Percentiles rank a stretch among this genome's conserved stretches.
phyloP scores from a whole-genome alignment of 2,888 invertebrate species.

The Hydraecia micacea region DNA sequence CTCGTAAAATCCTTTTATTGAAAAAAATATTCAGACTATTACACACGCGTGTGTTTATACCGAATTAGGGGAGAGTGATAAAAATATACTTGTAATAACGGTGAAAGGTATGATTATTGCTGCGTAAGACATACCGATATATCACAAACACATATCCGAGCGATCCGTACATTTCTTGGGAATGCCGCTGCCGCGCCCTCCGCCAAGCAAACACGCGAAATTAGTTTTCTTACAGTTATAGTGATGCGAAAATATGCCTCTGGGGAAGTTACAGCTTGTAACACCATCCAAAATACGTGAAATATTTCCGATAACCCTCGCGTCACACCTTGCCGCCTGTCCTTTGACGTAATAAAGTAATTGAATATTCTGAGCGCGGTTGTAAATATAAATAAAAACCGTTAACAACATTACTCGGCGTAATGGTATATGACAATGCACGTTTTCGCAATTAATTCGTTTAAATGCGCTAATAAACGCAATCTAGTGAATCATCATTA shows the following conservation, averaged over 20 bases:
- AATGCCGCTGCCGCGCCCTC: constrained; percentile 66
- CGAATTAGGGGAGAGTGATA: constrained; percentile 27
- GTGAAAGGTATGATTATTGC: constrained; percentile 43
- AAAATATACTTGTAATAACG: constrained; percentile 48
- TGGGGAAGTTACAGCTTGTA: constrained; percentile 68
- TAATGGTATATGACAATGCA: constrained; percentile 55
- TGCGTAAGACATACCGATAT: constrained; percentile 54
- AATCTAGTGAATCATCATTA: constrained; percentile 81
- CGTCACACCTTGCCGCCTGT: constrained; percentile 24
- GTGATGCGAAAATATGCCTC: constrained; percentile 70
- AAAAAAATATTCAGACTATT: constrained; percentile 17
- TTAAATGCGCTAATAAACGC: constrained; percentile 77
- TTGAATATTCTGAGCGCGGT: constrained; percentile 32
- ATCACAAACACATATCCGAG: constrained; percentile 63
- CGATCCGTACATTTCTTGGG: constrained; percentile 65
- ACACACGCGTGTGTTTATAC: neutral
- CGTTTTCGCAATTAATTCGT: constrained; percentile 69
- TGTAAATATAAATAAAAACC: constrained; percentile 42
- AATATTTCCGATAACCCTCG: constrained; percentile 67
- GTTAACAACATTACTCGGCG: constrained; percentile 14
- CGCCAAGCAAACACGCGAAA: constrained; percentile 76
- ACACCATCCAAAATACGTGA: constrained; percentile 67
- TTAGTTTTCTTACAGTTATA: constrained; percentile 77
- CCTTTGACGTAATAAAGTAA: constrained; percentile 34
- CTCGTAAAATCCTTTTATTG: constrained; percentile 24